A percentile compares a stretch with the other conserved stretches of the same genome.
These are phyloP conservation scores for Scomberomorus guttatus DNA, from an alignment of 2,797 vertebrate genomes.

Conservation along the genomic window DNA sequence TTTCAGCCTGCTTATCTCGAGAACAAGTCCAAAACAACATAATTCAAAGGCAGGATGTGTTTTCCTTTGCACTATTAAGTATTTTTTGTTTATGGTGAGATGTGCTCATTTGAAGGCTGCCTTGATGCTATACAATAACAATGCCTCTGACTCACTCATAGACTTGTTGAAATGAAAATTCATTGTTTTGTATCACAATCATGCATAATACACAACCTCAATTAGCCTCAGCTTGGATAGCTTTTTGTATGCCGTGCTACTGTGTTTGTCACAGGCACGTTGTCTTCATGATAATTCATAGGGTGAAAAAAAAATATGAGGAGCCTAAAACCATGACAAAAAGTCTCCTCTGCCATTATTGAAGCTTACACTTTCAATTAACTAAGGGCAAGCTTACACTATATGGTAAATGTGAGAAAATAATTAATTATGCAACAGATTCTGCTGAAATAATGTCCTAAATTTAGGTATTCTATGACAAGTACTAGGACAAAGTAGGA, in stretches of 20 bases:
- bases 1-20: slow-evolving; percentile 16
- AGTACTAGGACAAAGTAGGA: background rate
- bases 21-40: slow-evolving; percentile 30
- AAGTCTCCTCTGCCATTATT: slow-evolving; percentile 3
- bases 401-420: slow-evolving; percentile 11
- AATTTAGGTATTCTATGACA: slow-evolving; percentile 9
- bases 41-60: slow-evolving; percentile 23
- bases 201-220: background rate
- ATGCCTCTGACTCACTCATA: slow-evolving; percentile 25
- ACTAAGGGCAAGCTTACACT: slow-evolving; percentile 4
- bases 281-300: slow-evolving; percentile 29
- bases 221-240: slow-evolving; percentile 18
- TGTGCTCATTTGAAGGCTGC: slow-evolving; percentile 32
- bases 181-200: slow-evolving; percentile 25
- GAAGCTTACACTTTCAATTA: slow-evolving; percentile 8
- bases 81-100: slow-evolving; percentile 41
- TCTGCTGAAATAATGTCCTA: slow-evolving; percentile 4
- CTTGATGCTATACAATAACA: slow-evolving; percentile 20
- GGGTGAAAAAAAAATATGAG: slow-evolving; percentile 24
- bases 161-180: slow-evolving; percentile 23
- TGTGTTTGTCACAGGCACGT: slow-evolving; percentile 40
- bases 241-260: slow-evolving; percentile 49
- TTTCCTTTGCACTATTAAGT: slow-evolving; percentile 29
- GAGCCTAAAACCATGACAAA: slow-evolving; percentile 21
- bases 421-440: slow-evolving; percentile 10